These are phyloP conservation scores for Triplophysa tibetana DNA, from an alignment of 2,113 vertebrate genomes.

Conservation along the genomic window DNA sequence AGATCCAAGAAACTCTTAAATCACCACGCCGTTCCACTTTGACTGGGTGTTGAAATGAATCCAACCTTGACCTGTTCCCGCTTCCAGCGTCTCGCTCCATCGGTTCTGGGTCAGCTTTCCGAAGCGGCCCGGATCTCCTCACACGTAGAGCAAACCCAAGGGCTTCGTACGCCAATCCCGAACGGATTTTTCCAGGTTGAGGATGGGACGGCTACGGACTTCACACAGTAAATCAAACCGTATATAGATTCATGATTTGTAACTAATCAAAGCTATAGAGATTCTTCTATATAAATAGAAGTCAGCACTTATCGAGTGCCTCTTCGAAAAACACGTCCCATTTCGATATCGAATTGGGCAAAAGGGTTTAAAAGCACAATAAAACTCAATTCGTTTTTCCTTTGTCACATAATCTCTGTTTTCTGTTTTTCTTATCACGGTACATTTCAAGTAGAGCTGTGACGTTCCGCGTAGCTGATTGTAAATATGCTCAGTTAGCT, in stretches of 20 bases:
- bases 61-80: constrained; percentile 56
- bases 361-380: constrained; percentile 80
- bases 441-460: constrained; percentile 61
- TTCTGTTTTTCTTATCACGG: constrained; percentile 55
- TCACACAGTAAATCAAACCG: constrained; percentile 57
- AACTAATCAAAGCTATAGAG: constrained; percentile 75
- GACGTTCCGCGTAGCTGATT: constrained; percentile 62
- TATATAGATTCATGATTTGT: constrained; percentile 73
- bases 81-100: constrained; percentile 66
- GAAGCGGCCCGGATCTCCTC: constrained; percentile 40
- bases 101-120: constrained; percentile 49
- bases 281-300: constrained; percentile 59
- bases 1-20: neutral
- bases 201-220: constrained; percentile 54
- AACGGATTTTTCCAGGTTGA: constrained; percentile 59
- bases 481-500: constrained; percentile 75
- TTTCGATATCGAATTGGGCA: constrained; percentile 71
- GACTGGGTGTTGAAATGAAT: constrained; percentile 39
- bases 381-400: constrained; percentile 30
- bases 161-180: constrained; percentile 65
- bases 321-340: constrained; percentile 62
- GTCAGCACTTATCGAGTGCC: constrained; percentile 68
- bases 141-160: constrained; percentile 74
- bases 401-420: constrained; percentile 52
- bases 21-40: constrained; percentile 4